phyloP scores from a whole-genome alignment of 2,888 invertebrate genomes.

The Rhingia campestris region DNA sequence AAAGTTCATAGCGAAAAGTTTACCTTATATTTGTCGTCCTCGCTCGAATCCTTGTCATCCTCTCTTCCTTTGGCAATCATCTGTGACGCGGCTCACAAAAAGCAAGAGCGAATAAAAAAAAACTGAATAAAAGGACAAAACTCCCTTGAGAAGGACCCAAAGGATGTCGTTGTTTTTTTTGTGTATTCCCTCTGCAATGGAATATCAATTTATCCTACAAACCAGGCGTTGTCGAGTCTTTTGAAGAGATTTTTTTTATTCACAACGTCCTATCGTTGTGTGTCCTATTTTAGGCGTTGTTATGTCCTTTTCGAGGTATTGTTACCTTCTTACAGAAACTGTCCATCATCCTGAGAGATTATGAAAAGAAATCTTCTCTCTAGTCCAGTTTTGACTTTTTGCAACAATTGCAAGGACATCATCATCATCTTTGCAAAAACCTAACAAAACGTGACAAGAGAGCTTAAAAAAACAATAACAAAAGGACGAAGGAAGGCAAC shows the following conservation, averaged over 20 bases:
- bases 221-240: background rate
- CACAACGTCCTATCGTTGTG: background rate
- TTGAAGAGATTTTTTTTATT: slow-evolving; percentile 54
- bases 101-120: slow-evolving; percentile 4
- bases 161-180: slow-evolving; percentile 26
- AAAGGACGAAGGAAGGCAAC: slow-evolving; percentile 10
- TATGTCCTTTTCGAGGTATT: slow-evolving; percentile 21
- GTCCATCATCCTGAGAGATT: slow-evolving; percentile 34
- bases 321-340: slow-evolving; percentile 32
- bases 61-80: slow-evolving; percentile 56
- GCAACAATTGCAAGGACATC: slow-evolving; percentile 51
- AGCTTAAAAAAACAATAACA: slow-evolving; percentile 15
- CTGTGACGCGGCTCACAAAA: slow-evolving; percentile 40
- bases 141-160: slow-evolving; percentile 20
- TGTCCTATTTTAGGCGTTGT: background rate
- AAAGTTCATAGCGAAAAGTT: slow-evolving; percentile 63
- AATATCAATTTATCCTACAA: slow-evolving; percentile 65
- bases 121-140: slow-evolving; percentile 12
- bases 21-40: slow-evolving; percentile 35
- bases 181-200: slow-evolving; percentile 20
- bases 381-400: slow-evolving; percentile 41
- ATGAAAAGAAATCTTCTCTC: slow-evolving; percentile 26
- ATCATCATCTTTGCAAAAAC: slow-evolving; percentile 29
- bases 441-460: slow-evolving; percentile 49
- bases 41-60: background rate